These are phyloP conservation scores for Sinonovacula constricta DNA, from an alignment of 1,140 invertebrate genomes.

Conservation along the genomic window DNA sequence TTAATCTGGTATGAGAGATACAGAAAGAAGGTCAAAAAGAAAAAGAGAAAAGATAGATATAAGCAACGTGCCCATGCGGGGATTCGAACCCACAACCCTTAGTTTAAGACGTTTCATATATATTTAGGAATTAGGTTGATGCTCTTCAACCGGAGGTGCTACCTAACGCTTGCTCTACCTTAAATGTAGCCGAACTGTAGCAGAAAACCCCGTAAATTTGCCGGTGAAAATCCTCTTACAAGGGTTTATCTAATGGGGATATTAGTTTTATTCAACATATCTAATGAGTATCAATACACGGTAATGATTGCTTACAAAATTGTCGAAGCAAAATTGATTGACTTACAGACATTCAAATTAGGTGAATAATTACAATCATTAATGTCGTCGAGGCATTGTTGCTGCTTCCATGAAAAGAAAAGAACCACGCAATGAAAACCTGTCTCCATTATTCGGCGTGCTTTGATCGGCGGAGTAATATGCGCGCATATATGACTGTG, in stretches of 20 bases:
- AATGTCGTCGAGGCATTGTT: constrained; percentile 36
- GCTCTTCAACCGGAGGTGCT: no score
- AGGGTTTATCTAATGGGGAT: constrained; percentile 44
- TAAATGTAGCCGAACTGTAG: no score
- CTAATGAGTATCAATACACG: constrained; percentile 35
- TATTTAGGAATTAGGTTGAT: no score
- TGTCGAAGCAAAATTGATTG: constrained; percentile 24
- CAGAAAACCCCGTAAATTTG: no score
- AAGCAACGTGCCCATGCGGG: no score
- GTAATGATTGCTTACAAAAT: constrained; percentile 47
- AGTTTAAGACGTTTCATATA: no score
- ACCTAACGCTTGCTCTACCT: no score
- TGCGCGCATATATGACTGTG: constrained; percentile 26
- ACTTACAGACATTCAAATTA: constrained; percentile 48
- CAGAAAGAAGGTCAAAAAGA: no score
- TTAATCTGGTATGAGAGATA: no score
- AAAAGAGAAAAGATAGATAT: no score
- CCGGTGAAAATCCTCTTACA: no score
- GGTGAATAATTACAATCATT: constrained; percentile 44
- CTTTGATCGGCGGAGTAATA: constrained; percentile 50
- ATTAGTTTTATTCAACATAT: constrained; percentile 40
- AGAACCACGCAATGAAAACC: constrained; percentile 40
- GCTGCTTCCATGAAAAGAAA: constrained; percentile 47
- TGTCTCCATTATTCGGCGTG: constrained; percentile 30
- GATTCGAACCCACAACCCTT: no score